Base-by-base conservation (phyloP, 2,113 vertebrate species). In the Cebus imitator region DNA sequence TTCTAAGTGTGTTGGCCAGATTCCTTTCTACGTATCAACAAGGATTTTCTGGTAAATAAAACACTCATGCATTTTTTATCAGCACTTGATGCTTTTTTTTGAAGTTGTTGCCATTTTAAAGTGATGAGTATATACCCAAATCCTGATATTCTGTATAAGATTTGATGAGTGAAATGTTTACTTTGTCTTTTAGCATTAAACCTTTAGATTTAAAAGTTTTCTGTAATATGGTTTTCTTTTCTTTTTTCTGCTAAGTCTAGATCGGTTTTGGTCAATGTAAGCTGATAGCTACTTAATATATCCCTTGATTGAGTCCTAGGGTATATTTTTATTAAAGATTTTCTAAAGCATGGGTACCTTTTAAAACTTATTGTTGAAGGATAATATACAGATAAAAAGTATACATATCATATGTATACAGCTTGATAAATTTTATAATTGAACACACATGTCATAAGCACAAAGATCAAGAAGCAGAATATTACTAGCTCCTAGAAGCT, bases 21-120 rank as follows among this genome's bases (percentile, higher is more conserved):
- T 86, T 78, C 25, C 87, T 95, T 73, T 30, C 3, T 76, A 35
- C 17, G 45, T 82, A 80, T 85, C 80, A 81, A 48, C 58, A 40
- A 89, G 43, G 73, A 89, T 89, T 89, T 80, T 87, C 93, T 57
- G 66, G 57, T 95, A 90, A 55, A 94, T 14, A 95, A 90, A 87
- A 83, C 12, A 90, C 73, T 91, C 72, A 75, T 97, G 37, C 35
- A 87, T 87, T 84, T 93, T 96, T 83, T 68, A 85, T 84, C 64
- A 37, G 20, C 10, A 40, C 32, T 12, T 55, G 68, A 68, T 72
- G 17, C 30, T 68, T 91, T 84, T 82, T 45, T 80, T 88, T 85
- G 3, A 82, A 93, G 40, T 75, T 88, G 23, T 30, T 80, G 21
- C 18, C 76, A 68, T 86, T 90, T 90, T 76, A 84, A 58, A 92